Base-by-base conservation (phyloP, 1,140 invertebrate species). In the Stratiolaelaps scimitus region DNA sequence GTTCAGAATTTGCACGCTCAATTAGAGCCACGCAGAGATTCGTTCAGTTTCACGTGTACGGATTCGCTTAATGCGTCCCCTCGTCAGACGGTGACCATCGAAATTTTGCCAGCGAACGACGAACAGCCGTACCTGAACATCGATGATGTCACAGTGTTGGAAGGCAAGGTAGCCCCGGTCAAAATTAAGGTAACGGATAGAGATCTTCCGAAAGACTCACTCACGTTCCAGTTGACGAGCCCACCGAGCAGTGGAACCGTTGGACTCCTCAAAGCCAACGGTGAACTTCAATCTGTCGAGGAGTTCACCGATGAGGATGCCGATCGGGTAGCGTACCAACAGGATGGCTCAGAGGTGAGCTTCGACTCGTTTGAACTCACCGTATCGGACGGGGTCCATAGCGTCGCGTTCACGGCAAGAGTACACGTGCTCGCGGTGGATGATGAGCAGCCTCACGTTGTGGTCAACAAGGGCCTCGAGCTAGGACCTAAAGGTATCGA, bases 341-440 rank as follows among this genome's bases (percentile, higher is more conserved):
- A 60, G 26, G 53, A 60, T 34, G 53, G 53, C 26, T 60, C 53
- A 15, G 53, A 60, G 20, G 34, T 26, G 17, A 60, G 34, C 53
- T 29, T 34, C 2, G 53, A 60, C 53, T 26, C 34, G 23, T 60
- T 60, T 23, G 53, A 60, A 60, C 23, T 60, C 1, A 60, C 53
- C 20, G 26, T 60, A 26, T 19, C 53, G 26, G 53, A 60, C 20
- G 53, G 53, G 15, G 17, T 60, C 10, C 23, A 60, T 60, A 60
- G 34, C 34, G 26, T 60, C 2, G 26, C 53, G 23, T 60, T 60
- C 20, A 29, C 53, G 17, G 53, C 53, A 20, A 26, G 26, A 34
- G 53, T 60, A 23, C 53, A 60, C 23, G 53, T 60, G 4, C 34
- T 60, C 26, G 53, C 53, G 15, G 53, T 60, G 17, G 53, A 60